These are phyloP conservation scores for Poecilia wingei DNA, from an alignment of 2,797 vertebrate genomes.

Conservation along the genomic window DNA sequence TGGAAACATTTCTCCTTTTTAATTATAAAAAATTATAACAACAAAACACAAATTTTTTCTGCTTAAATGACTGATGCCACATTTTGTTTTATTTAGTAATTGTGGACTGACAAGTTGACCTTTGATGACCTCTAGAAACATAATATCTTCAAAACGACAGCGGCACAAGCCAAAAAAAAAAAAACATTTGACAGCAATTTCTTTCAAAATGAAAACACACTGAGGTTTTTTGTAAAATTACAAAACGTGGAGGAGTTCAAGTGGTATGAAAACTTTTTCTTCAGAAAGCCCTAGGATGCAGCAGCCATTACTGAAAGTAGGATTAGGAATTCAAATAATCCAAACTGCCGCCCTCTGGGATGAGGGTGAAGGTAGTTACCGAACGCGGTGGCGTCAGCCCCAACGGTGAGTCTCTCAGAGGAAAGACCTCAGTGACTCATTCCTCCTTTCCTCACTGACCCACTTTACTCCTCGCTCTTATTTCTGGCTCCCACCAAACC, in stretches of 20 bases:
- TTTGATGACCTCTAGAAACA: too few relatives aligned
- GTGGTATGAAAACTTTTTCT: neutral
- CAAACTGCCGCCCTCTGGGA: neutral
- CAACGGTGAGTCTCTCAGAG: slow-evolving; percentile 21
- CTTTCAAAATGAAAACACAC: neutral
- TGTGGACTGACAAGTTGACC: too few relatives aligned
- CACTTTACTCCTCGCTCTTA: slow-evolving; percentile 50
- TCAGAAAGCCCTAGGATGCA: neutral
- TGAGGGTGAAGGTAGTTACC: slow-evolving; percentile 8
- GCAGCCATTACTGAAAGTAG: neutral
- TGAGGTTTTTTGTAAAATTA: neutral
- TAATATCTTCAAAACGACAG: too few relatives aligned
- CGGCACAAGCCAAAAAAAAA: too few relatives aligned
- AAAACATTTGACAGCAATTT: too few relatives aligned
- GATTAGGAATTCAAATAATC: neutral
- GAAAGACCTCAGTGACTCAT: slow-evolving; percentile 36
- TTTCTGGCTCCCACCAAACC: slow-evolving; percentile 45
- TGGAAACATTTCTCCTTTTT: too few relatives aligned
- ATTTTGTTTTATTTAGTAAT: too few relatives aligned
- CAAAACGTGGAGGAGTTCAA: neutral
- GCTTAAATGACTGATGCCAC: too few relatives aligned
- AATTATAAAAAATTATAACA: too few relatives aligned
- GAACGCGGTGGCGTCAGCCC: slow-evolving; percentile 41
- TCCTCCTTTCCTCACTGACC: slow-evolving; percentile 43
- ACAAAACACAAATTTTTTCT: too few relatives aligned